These are phyloP conservation scores for Escarpia spicata DNA, from an alignment of 2,888 invertebrate genomes.

Conservation along the genomic window DNA sequence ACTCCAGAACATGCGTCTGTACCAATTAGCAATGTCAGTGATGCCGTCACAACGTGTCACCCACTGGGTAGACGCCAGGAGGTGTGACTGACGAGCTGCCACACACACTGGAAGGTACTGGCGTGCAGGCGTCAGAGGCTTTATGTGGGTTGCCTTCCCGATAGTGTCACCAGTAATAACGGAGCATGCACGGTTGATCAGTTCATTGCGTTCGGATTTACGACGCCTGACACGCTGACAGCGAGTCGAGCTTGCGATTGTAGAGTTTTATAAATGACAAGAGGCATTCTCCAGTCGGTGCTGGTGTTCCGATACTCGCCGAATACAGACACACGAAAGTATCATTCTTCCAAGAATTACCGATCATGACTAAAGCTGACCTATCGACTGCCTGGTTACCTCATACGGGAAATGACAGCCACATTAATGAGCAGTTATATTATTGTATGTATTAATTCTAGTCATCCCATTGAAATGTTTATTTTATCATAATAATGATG, in stretches of 20 bases:
- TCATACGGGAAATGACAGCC: no score
- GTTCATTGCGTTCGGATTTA: background rate
- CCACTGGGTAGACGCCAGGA: background rate
- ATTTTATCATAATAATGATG: background rate
- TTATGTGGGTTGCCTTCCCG: background rate
- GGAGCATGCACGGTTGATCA: background rate
- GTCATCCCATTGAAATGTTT: background rate
- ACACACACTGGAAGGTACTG: background rate
- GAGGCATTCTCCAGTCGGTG: background rate
- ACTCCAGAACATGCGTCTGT: background rate
- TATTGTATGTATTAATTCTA: background rate
- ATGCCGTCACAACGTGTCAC: background rate
- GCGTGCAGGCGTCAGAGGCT: background rate
- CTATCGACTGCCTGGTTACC: background rate
- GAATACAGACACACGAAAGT: background rate
- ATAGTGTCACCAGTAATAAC: background rate
- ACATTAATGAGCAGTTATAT: background rate
- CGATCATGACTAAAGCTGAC: background rate
- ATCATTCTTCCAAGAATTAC: background rate
- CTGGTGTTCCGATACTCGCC: background rate
- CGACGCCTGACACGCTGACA: background rate
- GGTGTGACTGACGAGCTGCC: background rate
- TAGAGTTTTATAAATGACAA: background rate
- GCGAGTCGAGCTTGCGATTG: background rate
- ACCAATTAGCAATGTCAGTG: background rate